Conservation (phyloP, 2,888 invertebrate species). For the Stenolophus ochropezus region DNA sequence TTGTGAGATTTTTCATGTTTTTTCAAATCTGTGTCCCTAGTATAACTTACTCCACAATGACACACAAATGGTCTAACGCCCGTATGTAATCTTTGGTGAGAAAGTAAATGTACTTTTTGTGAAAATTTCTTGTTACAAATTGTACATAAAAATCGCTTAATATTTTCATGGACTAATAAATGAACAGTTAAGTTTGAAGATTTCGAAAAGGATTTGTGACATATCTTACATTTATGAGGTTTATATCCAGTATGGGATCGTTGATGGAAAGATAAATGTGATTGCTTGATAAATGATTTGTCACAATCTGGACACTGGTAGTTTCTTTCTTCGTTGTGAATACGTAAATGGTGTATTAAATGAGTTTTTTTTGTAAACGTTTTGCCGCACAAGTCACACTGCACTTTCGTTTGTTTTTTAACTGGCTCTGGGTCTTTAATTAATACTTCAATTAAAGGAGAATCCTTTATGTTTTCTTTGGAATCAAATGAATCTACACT, state of each 20-base stretch:
- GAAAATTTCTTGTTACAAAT: constrained; percentile 43
- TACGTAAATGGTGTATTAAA: constrained; percentile 39
- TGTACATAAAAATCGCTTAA: background rate
- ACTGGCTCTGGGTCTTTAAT: background rate
- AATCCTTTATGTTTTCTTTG: background rate
- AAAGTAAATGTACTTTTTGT: constrained; percentile 33
- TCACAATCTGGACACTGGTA: constrained; percentile 21
- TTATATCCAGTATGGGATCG: constrained; percentile 44
- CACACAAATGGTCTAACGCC: constrained; percentile 19
- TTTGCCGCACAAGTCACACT: constrained; percentile 52
- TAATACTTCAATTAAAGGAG: background rate
- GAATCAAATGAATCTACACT: background rate
- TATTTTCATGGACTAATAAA: constrained; percentile 19
- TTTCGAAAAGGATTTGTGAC: constrained; percentile 44
- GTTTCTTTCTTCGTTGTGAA: constrained; percentile 28
- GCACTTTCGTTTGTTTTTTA: constrained; percentile 1
- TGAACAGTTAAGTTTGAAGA: constrained; percentile 48
- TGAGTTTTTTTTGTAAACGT: constrained; percentile 34
- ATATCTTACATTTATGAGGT: constrained; percentile 46
- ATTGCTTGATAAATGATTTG: constrained; percentile 13
- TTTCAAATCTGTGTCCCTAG: constrained; percentile 43
- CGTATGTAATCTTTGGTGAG: constrained; percentile 45
- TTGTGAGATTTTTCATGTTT: constrained; percentile 16
- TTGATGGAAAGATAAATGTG: constrained; percentile 36
- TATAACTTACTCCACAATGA: constrained; percentile 22